Base-by-base conservation (phyloP, 2,888 invertebrate species). In the Drosophila peninsularis region DNA sequence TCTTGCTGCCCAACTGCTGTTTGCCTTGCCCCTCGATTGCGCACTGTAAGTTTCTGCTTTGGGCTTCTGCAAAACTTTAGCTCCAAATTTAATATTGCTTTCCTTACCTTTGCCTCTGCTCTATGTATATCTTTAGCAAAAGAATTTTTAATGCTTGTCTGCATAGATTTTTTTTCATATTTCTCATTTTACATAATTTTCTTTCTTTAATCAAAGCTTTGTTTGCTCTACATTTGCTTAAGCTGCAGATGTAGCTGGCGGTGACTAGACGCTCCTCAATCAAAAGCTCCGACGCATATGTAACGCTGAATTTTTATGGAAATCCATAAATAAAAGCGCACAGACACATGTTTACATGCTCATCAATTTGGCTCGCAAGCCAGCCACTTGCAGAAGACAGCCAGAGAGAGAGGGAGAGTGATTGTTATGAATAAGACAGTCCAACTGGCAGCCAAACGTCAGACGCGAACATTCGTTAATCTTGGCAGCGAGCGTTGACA, bases 261-360 rank as follows among this genome's bases (percentile, higher is more conserved):
- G 50, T 56, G 41, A 32, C 65, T 69, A 72, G 78, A 77, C 80
- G 69, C 66, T 73, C 88, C 70, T 88, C 86, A 83, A 88, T 86
- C 86, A 88, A 78, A 72, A 71, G 77, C 81, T 72, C 71, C 71
- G 75, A 73, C 80, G 78, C 86, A 88, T 80, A 82, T 82, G 86
- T 75, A 78, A 68, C 83, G 71, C 60, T 41, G 86, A 72, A 88
- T 80, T 83, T 80, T 83, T 83, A 86, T 83, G 83, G 87, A 88
- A 82, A 83, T 80, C 88, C 86, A 83, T 83, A 83, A 88, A 83
- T 88, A 86, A 88, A 75, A 70, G 83, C 81, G 65, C 65, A 69
- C 81, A 83, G 78, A 83, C 83, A 80, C 83, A 78, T 88, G 83
- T 88, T 83, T 86, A 83, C 88, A 86, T 56, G 86, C 88, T 86